Base-by-base conservation (phyloP, 2,888 invertebrate species). In the Cartodere bifasciata region DNA sequence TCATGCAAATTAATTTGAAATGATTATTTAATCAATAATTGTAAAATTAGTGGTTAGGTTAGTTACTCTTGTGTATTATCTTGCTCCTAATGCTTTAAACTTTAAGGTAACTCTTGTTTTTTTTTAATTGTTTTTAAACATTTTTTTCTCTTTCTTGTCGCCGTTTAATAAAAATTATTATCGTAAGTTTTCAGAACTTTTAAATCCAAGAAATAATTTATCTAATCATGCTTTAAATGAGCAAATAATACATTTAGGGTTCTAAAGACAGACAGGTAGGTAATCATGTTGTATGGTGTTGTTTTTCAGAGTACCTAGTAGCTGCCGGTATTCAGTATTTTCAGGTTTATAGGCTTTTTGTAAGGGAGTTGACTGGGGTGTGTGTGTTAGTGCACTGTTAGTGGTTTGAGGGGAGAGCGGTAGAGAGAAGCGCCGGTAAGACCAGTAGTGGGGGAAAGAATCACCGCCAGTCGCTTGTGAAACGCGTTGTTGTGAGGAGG, bases 301-400 rank as follows among this genome's bases (percentile, higher is more conserved):
- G 13, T 36, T 43, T 42, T 44, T 47, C 47, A 44, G 32, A 35
- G 46, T 46, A 37, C 46, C 43, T 47, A 48, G 49, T 41, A 42
- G 48, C 49, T 49, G 53, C 46, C 49, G 52, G 54, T 55, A 53
- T 56, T 57, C 49, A 52, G 54, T 55, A 53, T 56, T 57, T 55
- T 53, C 52, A 53, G 54, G 56, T 56, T 52, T 53, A 54, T 54
- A 52, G 53, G 55, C 53, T 56, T 56, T 58, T 55, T 55, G 54
- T 56, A 53, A 50, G 49, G 49, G 51, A 48, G 49, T 48, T 44
- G 55, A 48, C 52, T 48, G 53, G 51, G 55, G 55, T 55, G 45
- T 23, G 24, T 29, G 27, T 34, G 16, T 23, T 25, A 26, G 34
- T 50, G 53, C n/a, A n/a, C n/a, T 58, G 57, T 57, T 57, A 56